These are phyloP conservation scores for Acleris literana DNA, from an alignment of 2,888 invertebrate species.

Conservation along the genomic window DNA sequence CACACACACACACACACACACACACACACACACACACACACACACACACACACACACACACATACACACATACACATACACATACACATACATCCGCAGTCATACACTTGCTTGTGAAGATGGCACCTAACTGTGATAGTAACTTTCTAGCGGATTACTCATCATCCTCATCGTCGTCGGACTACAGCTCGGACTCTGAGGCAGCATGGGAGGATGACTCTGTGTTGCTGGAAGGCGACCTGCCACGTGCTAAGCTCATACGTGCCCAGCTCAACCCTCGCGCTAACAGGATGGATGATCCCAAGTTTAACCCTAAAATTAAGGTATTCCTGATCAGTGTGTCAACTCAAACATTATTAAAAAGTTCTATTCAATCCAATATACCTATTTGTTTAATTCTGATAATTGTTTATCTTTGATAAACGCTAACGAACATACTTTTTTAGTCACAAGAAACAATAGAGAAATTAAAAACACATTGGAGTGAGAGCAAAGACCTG, in stretches of 20 bases:
- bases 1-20: no score
- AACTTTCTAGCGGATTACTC: constrained; percentile 67
- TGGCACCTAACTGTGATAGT: not conserved
- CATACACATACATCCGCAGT: no score
- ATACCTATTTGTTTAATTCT: no score
- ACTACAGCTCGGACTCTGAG: constrained; percentile 76
- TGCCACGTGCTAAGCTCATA: constrained; percentile 49
- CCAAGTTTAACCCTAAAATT: constrained; percentile 63
- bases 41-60: no score
- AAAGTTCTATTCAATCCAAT: no score
- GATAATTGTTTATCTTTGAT: no score
- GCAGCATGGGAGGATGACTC: constrained; percentile 75
- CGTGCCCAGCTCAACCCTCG: constrained; percentile 65
- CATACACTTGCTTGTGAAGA: no score
- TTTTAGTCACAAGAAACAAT: constrained; percentile 69
- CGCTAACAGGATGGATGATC: constrained; percentile 75
- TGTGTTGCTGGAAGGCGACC: constrained; percentile 60
- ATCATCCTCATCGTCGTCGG: constrained; percentile 68
- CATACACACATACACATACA: no score
- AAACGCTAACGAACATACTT: not conserved
- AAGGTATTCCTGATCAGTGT: constrained; percentile 52
- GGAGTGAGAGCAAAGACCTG: constrained; percentile 73
- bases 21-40: no score
- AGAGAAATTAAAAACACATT: constrained; percentile 69
- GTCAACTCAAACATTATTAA: not conserved